A percentile compares a stretch with the other conserved stretches of the same genome.
These are phyloP conservation scores for Apantesis nais DNA, from an alignment of 2,888 invertebrate species.

Conservation along the genomic window DNA sequence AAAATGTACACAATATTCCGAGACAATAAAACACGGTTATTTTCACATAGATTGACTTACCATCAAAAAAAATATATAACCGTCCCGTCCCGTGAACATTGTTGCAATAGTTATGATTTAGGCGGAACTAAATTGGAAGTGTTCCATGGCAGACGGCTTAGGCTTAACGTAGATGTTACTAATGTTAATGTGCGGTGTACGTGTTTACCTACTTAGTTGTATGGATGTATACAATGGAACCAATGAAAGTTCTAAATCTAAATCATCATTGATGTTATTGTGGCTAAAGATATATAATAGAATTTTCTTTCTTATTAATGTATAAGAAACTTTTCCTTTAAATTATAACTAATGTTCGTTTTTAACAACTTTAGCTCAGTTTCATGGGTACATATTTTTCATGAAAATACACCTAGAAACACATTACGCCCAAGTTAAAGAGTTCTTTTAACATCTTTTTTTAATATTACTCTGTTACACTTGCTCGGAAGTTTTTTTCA, in stretches of 20 bases:
- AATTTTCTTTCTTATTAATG: conserved; percentile 24
- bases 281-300: neutral
- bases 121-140: too few species aligned
- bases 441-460: conserved; percentile 36
- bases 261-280: too few species aligned
- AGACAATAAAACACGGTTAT: too few species aligned
- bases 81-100: too few species aligned
- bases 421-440: conserved; percentile 48
- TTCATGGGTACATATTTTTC: conserved; percentile 46
- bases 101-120: too few species aligned
- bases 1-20: too few species aligned
- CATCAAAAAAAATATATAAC: too few species aligned
- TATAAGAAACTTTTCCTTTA: conserved; percentile 35
- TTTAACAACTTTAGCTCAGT: conserved; percentile 38
- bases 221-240: neutral
- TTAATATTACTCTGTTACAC: conserved; percentile 44
- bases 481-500: conserved; percentile 32
- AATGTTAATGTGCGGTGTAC: too few species aligned
- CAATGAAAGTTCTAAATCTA: neutral
- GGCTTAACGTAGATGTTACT: too few species aligned
- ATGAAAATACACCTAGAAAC: conserved; percentile 50
- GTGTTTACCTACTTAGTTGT: too few species aligned
- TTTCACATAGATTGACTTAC: too few species aligned
- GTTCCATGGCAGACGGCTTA: too few species aligned
- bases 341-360: conserved; percentile 42